Conservation (phyloP, 92 coral and sea anemone species). For the Heteractis magnifica region DNA sequence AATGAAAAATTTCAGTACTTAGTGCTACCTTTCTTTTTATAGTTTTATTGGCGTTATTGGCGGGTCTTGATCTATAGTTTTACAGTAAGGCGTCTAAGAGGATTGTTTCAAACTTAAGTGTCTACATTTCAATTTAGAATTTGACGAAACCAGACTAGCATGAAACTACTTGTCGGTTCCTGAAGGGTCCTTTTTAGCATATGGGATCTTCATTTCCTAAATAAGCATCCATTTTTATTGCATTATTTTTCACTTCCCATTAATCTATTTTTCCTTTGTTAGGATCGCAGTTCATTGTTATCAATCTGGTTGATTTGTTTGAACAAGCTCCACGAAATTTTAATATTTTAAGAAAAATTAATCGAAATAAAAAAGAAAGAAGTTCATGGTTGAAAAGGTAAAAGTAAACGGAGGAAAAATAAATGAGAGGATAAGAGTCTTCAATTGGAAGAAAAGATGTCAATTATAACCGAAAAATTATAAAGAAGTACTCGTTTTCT, state of each 20-base stretch:
- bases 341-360: too few relatives aligned
- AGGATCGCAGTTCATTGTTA: background rate
- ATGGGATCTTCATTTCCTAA: background rate
- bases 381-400: background rate
- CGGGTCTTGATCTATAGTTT: background rate
- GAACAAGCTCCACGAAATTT: background rate
- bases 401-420: background rate
- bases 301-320: background rate
- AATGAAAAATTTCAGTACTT: background rate
- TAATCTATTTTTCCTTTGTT: background rate
- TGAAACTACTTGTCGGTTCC: slow-evolving; percentile 1
- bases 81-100: background rate
- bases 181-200: background rate
- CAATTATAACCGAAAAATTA: too few relatives aligned
- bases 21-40: background rate
- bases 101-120: background rate
- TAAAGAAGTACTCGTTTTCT: too few relatives aligned
- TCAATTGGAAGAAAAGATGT: background rate
- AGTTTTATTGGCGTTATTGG: background rate
- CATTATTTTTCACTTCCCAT: background rate
- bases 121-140: background rate
- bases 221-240: background rate
- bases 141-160: background rate
- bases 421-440: background rate
- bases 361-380: too few relatives aligned